Evolutionary conservation across 2,888 invertebrate genomes (phyloP).

Genomic region (Patella depressa): DNA sequence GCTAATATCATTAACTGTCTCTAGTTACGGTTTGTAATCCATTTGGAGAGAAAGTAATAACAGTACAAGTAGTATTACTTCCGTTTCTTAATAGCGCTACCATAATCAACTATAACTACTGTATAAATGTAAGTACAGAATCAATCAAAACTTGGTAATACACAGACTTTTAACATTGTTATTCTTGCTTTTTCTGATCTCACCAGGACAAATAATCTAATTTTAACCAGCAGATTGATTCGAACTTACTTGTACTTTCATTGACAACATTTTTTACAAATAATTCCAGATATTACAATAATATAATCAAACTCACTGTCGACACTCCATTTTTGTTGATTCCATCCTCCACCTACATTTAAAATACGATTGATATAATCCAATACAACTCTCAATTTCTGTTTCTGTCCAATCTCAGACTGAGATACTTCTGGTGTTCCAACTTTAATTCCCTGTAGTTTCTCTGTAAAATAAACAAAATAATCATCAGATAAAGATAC

Average conservation of each 20-base stretch:
- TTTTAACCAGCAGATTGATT: neutral
- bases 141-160: too few species aligned
- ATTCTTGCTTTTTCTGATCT: too few species aligned
- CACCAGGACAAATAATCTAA: neutral
- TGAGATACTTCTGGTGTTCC: slow-evolving; percentile 99
- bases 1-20: too few species aligned
- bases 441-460: slow-evolving; percentile 87
- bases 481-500: neutral
- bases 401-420: slow-evolving; percentile 88
- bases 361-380: slow-evolving; percentile 87
- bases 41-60: too few species aligned
- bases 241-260: neutral
- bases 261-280: neutral
- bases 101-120: too few species aligned
- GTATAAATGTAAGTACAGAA: too few species aligned
- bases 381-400: slow-evolving; percentile 91
- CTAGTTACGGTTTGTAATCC: too few species aligned
- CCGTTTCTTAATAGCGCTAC: too few species aligned
- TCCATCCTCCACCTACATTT: slow-evolving; percentile 74
- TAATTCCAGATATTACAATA: neutral
- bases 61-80: too few species aligned
- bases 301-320: slow-evolving; percentile 74
- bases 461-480: slow-evolving; percentile 74
- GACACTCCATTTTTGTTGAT: slow-evolving; percentile 94
- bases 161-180: too few species aligned